Percentiles rank a stretch among this genome's conserved stretches.
Evolutionary conservation across 1,140 invertebrate species (phyloP).

Genomic region (Trachymyrmex cornetzi): DNA sequence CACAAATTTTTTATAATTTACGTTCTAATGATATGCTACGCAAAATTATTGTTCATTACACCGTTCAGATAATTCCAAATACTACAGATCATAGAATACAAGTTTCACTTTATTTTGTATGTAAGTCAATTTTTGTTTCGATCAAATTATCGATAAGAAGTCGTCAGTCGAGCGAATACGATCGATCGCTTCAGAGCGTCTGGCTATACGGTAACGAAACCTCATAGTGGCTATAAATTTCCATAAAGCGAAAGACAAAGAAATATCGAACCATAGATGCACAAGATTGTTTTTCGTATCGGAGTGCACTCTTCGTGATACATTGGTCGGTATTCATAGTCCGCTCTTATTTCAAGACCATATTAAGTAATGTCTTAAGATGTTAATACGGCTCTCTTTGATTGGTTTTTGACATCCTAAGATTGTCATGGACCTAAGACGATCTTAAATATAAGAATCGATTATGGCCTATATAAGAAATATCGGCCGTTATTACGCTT

Average conservation of each 20-base stretch:
- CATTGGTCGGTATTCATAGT: no score
- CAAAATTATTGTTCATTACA: conserved; percentile 17
- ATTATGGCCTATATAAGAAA: no score
- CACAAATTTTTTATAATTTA: neutral
- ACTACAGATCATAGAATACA: neutral
- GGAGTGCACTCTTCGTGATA: conserved; percentile 28
- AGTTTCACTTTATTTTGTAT: conserved; percentile 1
- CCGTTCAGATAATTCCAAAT: conserved; percentile 7
- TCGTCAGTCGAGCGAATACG: conserved; percentile 45
- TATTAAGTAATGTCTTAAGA: no score
- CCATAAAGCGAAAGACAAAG: conserved; percentile 63
- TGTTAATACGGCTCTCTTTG: no score
- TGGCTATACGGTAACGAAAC: neutral
- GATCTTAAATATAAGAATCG: no score
- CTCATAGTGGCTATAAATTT: conserved; percentile 63
- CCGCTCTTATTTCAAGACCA: no score
- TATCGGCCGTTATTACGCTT: conserved; percentile 46
- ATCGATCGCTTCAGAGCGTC: conserved; percentile 29
- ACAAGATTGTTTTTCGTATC: neutral
- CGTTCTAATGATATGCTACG: neutral
- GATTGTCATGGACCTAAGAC: no score
- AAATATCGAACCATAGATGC: conserved; percentile 45
- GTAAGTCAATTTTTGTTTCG: conserved; percentile 1
- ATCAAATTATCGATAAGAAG: conserved; percentile 58
- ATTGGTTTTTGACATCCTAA: no score